Conservation (phyloP, 1,140 invertebrate species). For the Cotesia typhae region DNA sequence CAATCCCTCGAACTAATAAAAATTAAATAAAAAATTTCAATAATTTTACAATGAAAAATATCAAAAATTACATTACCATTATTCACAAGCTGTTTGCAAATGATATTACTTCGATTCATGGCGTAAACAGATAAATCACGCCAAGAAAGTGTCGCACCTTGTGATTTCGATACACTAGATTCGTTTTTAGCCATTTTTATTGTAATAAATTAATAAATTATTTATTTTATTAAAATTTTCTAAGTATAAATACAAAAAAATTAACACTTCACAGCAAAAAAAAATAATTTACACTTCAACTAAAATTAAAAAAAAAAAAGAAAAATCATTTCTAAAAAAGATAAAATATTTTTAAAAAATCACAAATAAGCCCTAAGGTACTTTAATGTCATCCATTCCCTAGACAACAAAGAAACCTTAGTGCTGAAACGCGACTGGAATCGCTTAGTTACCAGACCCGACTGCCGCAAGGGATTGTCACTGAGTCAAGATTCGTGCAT, state of each 20-base stretch:
- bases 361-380: background rate
- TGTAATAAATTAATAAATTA: background rate
- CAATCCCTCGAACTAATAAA: slow-evolving; percentile 73
- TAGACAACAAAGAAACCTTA: slow-evolving; percentile 37
- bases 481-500: slow-evolving; percentile 26
- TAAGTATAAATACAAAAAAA: too few species aligned
- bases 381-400: slow-evolving; percentile 14
- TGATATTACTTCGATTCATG: slow-evolving; percentile 47
- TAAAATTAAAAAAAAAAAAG: background rate
- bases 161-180: background rate
- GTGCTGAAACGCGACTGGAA: slow-evolving; percentile 36
- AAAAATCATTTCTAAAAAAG: background rate
- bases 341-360: slow-evolving; percentile 2
- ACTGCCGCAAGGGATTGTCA: slow-evolving; percentile 37
- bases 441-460: slow-evolving; percentile 35
- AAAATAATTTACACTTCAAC: background rate
- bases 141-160: slow-evolving; percentile 52
- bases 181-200: background rate
- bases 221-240: background rate
- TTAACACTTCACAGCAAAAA: background rate
- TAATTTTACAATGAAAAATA: background rate
- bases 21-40: slow-evolving; percentile 25
- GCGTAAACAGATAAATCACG: slow-evolving; percentile 56
- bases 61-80: slow-evolving; percentile 48
- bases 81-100: slow-evolving; percentile 55